Evolutionary conservation across 92 coral and sea anemone species (phyloP), one percentile per base, ranked within the genome.

Genomic region (Heteractis magnifica): DNA sequence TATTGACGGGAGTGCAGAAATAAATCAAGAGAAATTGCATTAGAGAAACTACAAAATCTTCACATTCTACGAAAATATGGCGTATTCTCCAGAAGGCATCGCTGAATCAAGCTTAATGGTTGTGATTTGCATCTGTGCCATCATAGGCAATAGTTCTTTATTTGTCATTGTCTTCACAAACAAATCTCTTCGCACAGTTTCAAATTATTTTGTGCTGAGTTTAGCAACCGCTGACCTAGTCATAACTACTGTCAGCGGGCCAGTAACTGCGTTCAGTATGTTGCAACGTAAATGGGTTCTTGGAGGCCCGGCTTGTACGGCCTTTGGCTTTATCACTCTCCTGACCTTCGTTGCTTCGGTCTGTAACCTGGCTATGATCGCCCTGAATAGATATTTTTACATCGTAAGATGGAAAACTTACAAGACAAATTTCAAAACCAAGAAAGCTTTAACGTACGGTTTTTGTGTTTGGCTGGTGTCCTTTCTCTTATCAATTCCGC

Each of bases 171-270:
- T 95, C 15, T 77, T 65, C 2, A 83, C 85, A n/a, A 80, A 81
- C 26, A 82, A 51, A 6, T 23, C 76, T 8, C 92, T 95, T 26
- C 94, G 86, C 73, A 94, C 98, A 21, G 75, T 90, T 59, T 83
- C 90, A 0, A 95, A 95, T 71, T 84, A 87, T 8, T 92, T 86
- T 59, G 87, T 95, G 18, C 90, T 95, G 6, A 95, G 95, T 19
- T 95, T 95, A 60, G 96, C 98, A 55, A 82, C 89, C 49, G 98
- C 98, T 14, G 98, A 95, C 84, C 71, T 95, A 18, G 75, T 95
- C 11, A 98, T 94, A 49, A 81, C 98, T 49, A 74, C 88, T 72
- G 77, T 91, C 83, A 95, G 93, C 89, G 95, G 95, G 89, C 98
- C 98, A 11, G 83, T 95, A n/a, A 94, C 97, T 64, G 90, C 85